Conservation (phyloP, 2,797 vertebrate species). For the Falco naumanni region DNA sequence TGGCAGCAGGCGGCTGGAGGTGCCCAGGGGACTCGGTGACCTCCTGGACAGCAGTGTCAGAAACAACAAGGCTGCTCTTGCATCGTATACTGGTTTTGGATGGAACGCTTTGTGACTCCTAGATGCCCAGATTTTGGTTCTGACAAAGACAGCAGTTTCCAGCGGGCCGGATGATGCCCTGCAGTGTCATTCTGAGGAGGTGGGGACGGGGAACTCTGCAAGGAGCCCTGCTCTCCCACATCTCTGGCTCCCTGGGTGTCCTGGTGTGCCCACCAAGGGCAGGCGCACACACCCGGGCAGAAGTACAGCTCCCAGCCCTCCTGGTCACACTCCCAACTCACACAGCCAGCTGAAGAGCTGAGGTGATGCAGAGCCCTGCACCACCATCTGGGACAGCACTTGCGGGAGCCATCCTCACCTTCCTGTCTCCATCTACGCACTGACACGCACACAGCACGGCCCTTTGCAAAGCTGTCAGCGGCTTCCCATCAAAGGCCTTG, state of each 20-base stretch:
- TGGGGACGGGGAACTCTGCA: neutral
- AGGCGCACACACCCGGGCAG: neutral
- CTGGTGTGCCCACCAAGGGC: neutral
- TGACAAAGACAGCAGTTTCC: neutral
- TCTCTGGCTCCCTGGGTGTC: fast-evolving
- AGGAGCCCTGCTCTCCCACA: neutral
- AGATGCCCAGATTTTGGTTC: neutral
- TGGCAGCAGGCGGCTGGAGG: neutral
- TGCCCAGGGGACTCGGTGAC: neutral
- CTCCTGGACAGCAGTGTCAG: neutral
- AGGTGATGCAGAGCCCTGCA: fast-evolving
- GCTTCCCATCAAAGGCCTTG: neutral
- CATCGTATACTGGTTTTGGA: fast-evolving
- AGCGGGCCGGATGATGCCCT: neutral
- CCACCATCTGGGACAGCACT: fast-evolving
- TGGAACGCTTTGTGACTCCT: neutral
- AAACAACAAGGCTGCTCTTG: neutral
- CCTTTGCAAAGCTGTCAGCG: neutral
- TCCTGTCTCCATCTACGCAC: neutral
- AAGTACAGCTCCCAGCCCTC: neutral
- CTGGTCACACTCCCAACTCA: neutral
- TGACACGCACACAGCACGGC: fast-evolving
- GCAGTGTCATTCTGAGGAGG: neutral
- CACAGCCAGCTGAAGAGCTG: neutral
- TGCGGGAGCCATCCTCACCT: neutral